Evolutionary conservation across 1,140 invertebrate genomes (phyloP).

Genomic region (Antheraea pernyi): DNA sequence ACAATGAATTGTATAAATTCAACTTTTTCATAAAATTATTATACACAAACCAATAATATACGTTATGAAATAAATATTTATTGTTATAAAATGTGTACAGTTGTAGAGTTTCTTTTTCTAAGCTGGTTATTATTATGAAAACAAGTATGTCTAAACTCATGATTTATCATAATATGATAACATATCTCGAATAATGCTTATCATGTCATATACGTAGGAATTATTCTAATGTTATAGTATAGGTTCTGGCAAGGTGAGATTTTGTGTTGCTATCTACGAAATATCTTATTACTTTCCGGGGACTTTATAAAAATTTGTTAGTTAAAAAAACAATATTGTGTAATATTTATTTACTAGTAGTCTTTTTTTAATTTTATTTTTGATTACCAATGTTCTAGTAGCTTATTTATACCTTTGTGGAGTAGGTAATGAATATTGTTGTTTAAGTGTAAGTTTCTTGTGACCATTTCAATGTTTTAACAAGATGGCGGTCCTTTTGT

Average conservation of each 20-base stretch:
- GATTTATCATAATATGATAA: not conserved
- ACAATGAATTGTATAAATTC: not conserved
- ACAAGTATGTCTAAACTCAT: not conserved
- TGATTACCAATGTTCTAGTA: too few relatives aligned
- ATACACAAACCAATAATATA: too few relatives aligned
- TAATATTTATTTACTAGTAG: too few relatives aligned
- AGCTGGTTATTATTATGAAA: not conserved
- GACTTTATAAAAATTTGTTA: too few relatives aligned
- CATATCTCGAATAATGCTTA: constrained; percentile 1
- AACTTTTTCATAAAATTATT: not conserved
- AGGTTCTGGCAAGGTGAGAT: not conserved
- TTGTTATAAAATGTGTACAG: not conserved
- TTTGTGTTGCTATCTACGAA: not conserved
- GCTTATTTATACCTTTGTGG: too few relatives aligned
- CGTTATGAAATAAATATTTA: not conserved
- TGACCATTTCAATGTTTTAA: too few relatives aligned
- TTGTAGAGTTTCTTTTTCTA: constrained; percentile 1
- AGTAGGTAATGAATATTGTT: too few relatives aligned
- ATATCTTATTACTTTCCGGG: not conserved
- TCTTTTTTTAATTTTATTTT: too few relatives aligned
- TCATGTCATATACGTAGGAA: not conserved
- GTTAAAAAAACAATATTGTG: too few relatives aligned
- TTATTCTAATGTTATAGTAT: not conserved
- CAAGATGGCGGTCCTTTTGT: too few relatives aligned
- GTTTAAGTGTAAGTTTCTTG: too few relatives aligned